Evolutionary conservation across 2,888 invertebrate species (phyloP).

Genomic region (Leptopterna dolabrata): DNA sequence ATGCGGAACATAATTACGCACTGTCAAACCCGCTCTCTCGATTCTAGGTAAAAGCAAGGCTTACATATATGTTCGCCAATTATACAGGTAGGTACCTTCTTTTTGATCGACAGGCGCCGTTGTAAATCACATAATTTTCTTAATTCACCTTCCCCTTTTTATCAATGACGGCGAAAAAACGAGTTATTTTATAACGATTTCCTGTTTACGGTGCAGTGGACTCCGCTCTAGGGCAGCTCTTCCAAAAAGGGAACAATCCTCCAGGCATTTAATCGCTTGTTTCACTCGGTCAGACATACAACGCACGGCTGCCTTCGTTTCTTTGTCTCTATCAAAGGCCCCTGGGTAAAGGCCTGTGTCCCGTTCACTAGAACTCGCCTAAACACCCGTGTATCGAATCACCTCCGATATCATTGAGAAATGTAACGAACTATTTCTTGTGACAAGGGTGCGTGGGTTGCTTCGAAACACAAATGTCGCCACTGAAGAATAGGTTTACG

Average conservation of each 20-base stretch:
- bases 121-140: neutral
- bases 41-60: too few relatives aligned
- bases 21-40: too few relatives aligned
- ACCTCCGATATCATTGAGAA: slow-evolving; percentile 7
- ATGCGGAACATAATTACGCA: too few relatives aligned
- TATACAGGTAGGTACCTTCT: too few relatives aligned
- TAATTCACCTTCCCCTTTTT: neutral
- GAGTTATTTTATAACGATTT: slow-evolving; percentile 22
- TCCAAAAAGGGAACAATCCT: slow-evolving; percentile 10
- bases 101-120: too few relatives aligned
- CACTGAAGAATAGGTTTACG: neutral
- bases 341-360: neutral
- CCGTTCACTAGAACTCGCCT: neutral
- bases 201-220: neutral
- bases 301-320: slow-evolving; percentile 24
- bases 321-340: slow-evolving; percentile 5
- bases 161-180: neutral
- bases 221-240: neutral
- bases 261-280: slow-evolving; percentile 18
- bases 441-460: neutral
- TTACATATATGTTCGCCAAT: too few relatives aligned
- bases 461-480: neutral
- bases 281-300: slow-evolving; percentile 21
- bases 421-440: neutral
- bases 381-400: slow-evolving; percentile 20